Conservation (phyloP, 2,888 invertebrate genomes). For the Volucella zonaria region DNA sequence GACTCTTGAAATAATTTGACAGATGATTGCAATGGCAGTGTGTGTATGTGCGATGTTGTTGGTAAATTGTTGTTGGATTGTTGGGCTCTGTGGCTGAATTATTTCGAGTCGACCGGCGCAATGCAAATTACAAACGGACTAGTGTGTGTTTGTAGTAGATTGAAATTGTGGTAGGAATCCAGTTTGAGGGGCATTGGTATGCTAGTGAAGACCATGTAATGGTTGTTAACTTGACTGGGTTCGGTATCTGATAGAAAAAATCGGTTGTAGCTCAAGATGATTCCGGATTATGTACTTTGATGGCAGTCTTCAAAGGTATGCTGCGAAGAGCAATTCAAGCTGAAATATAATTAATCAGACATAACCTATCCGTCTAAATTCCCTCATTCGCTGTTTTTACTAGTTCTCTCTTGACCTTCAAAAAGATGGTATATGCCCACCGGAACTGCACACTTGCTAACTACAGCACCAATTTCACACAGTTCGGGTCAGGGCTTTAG, state of each 20-base stretch:
- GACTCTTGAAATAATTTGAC: slow-evolving; percentile 59
- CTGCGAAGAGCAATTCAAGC: too few relatives aligned
- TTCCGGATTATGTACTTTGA: too few relatives aligned
- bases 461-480: too few relatives aligned
- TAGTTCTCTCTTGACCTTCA: too few relatives aligned
- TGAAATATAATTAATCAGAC: too few relatives aligned
- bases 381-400: too few relatives aligned
- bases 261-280: background rate
- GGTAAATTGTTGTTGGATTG: slow-evolving; percentile 42
- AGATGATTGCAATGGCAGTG: slow-evolving; percentile 55
- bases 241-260: background rate
- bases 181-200: slow-evolving; percentile 10
- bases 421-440: too few relatives aligned
- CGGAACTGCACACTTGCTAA: too few relatives aligned
- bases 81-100: slow-evolving; percentile 60
- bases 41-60: slow-evolving; percentile 42
- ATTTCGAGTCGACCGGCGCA: slow-evolving; percentile 58
- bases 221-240: slow-evolving; percentile 4
- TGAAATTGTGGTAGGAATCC: background rate
- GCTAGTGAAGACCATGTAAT: background rate
- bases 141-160: slow-evolving; percentile 32
- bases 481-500: too few relatives aligned
- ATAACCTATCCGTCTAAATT: too few relatives aligned
- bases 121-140: slow-evolving; percentile 27
- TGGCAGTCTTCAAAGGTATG: too few relatives aligned